Evolutionary conservation across 2,797 vertebrate species (phyloP), one percentile per base, ranked within the genome.

Genomic region (Sardinella longiceps): DNA sequence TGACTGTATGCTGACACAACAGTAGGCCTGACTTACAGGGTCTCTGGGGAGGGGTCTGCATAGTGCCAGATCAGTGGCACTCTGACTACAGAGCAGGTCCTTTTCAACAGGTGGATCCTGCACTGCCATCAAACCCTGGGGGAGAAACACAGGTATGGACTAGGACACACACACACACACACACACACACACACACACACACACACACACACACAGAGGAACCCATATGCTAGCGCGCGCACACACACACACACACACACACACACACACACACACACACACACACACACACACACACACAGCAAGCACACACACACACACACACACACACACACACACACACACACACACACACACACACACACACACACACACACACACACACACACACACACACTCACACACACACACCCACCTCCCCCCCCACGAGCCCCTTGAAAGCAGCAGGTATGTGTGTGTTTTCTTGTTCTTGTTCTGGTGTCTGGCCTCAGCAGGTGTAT

Each of bases 401-500:
- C 58, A 60, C 58, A 60, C 58, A 60, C 58, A 60, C n/a, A 60
- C 30, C 10, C 15, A 6, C n/a, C 56, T n/a, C 56, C 18, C 14
- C 63, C 28, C 14, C 28, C 46, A 46, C 11, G 7, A 33, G 63
- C 37, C 63, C 37, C 63, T 30, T 70, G 30, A 70, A 33, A 33
- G 63, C 63, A 33, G 28, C 12, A 33, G 28, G 63, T n/a, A 70
- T 70, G 63, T 70, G 63, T 70, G 63, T 70, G 30, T 70, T 70
- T 70, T 70, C 63, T 5, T 15, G 28, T 53, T 53, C 28, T 43
- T 39, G 70, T 77, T 77, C 89, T 88, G 85, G 83, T 85, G 92
- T 92, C 94, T 95, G 94, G 93, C 94, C 93, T 90, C 92, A 93
- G 92, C 94, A 95, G 94, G 93, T 95, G 93, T 94, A 92, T 88